These are phyloP conservation scores for Sphenopsis melanotis DNA, from an alignment of 2,797 vertebrate species.

Conservation along the genomic window DNA sequence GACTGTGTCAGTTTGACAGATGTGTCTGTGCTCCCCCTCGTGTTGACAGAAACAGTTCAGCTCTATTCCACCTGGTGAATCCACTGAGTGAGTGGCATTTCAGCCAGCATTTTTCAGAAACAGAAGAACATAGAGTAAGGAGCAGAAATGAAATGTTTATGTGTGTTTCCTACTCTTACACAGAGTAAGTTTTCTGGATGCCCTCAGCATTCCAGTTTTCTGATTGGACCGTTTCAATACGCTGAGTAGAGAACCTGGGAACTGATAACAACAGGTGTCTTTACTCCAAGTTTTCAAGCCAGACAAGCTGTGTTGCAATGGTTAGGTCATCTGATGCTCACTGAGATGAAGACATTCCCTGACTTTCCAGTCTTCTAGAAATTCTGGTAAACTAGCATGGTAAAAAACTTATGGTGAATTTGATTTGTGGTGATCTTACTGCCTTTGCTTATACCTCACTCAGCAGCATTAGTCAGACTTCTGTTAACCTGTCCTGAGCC, in stretches of 20 bases:
- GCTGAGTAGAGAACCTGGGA: not conserved
- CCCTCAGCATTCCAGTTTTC: not conserved
- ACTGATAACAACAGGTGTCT: not conserved
- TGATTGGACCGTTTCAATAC: not conserved
- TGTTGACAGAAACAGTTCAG: conserved; percentile 4
- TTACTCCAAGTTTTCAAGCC: not conserved
- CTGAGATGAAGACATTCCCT: not conserved
- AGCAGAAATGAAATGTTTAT: not conserved
- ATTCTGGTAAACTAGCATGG: not conserved
- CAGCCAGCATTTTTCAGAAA: not conserved
- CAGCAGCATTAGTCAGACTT: not conserved
- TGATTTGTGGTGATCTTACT: not conserved
- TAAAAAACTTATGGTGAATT: not conserved
- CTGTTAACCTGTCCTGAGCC: not conserved
- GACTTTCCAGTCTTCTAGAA: not conserved
- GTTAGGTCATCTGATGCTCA: not conserved
- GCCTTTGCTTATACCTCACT: not conserved
- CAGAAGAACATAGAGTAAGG: not conserved
- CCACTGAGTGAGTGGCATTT: not conserved
- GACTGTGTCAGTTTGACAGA: conserved; percentile 16
- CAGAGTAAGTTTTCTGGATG: not conserved
- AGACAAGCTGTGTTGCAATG: not conserved
- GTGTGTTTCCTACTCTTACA: not conserved
- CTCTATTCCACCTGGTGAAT: not conserved
- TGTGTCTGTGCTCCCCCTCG: conserved; percentile 7